phyloP scores from a whole-genome alignment of 1,140 invertebrate species.

The Littorina saxatilis region DNA sequence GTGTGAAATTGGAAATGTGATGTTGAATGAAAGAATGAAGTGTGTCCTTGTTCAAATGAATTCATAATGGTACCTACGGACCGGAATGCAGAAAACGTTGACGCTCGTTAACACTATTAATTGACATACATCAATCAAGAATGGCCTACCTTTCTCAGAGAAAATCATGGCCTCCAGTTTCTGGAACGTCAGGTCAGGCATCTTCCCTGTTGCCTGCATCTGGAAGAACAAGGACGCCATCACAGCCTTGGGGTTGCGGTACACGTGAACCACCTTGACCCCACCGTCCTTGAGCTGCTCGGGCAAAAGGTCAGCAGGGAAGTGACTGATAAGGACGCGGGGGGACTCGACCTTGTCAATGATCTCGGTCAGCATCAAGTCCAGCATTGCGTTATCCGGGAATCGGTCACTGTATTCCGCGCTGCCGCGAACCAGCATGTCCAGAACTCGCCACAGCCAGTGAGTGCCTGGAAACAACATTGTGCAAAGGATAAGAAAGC shows the following conservation, averaged over 20 bases:
- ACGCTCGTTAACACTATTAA: too few species aligned
- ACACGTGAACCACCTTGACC: conserved; percentile 26
- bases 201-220: not conserved
- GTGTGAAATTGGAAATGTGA: too few species aligned
- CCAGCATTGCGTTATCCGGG: conserved; percentile 40
- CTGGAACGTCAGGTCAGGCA: not conserved
- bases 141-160: not conserved
- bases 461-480: conserved; percentile 53
- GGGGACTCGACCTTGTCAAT: conserved; percentile 37
- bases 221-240: not conserved
- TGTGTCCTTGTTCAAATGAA: too few species aligned
- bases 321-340: not conserved
- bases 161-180: not conserved
- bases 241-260: not conserved
- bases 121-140: too few species aligned
- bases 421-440: conserved; percentile 46
- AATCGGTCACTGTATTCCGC: conserved; percentile 25
- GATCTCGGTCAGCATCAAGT: conserved; percentile 19
- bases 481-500: too few species aligned
- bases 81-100: too few species aligned
- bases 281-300: not conserved
- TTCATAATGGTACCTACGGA: too few species aligned
- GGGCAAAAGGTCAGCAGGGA: not conserved
- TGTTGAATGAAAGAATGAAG: too few species aligned
- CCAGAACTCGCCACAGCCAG: conserved; percentile 53